phyloP scores from a whole-genome alignment of 2,797 vertebrate genomes.

The Pogonophryne albipinna region DNA sequence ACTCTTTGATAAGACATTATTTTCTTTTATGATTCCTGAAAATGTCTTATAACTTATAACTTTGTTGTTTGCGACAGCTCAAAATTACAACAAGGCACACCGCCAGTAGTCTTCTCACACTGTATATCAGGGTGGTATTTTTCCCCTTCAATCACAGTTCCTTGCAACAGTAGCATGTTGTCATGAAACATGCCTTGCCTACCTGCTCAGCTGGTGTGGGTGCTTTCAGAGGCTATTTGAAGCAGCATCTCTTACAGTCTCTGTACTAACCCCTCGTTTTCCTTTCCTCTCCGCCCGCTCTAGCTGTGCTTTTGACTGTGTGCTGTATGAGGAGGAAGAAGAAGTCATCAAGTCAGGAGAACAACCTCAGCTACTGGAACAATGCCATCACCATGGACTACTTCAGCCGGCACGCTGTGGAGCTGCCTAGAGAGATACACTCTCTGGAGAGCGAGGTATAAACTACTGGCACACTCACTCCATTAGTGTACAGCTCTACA shows the following conservation, averaged over 20 bases:
- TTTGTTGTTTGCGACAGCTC: conserved; percentile 5
- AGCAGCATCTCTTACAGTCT: conserved; percentile 23
- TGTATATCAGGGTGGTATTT: neutral
- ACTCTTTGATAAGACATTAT: neutral
- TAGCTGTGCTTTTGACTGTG: conserved; percentile 96
- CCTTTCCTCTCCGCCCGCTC: conserved; percentile 9
- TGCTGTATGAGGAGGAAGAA: conserved; percentile 98
- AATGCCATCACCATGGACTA: conserved; percentile 99
- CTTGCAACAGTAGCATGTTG: conserved; percentile 16
- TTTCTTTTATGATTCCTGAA: conserved; percentile 9
- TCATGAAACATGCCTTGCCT: conserved; percentile 32
- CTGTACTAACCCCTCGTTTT: neutral
- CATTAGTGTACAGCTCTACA: conserved; percentile 22
- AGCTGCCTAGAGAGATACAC: conserved; percentile 96
- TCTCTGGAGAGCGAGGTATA: conserved; percentile 96
- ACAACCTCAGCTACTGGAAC: conserved; percentile 99
- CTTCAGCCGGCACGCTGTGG: conserved; percentile 97
- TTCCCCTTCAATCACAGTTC: neutral
- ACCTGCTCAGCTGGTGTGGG: conserved; percentile 29
- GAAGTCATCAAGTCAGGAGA: conserved; percentile 96
- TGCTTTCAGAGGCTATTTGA: conserved; percentile 39
- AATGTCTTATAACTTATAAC: conserved; percentile 4
- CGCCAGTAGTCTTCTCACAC: neutral
- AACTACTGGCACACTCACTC: conserved; percentile 28
- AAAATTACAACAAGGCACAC: neutral